Percentiles rank a stretch among this genome's conserved stretches.
phyloP scores from a whole-genome alignment of 2,888 invertebrate genomes.

The Gastracanthus pulcherrimus region DNA sequence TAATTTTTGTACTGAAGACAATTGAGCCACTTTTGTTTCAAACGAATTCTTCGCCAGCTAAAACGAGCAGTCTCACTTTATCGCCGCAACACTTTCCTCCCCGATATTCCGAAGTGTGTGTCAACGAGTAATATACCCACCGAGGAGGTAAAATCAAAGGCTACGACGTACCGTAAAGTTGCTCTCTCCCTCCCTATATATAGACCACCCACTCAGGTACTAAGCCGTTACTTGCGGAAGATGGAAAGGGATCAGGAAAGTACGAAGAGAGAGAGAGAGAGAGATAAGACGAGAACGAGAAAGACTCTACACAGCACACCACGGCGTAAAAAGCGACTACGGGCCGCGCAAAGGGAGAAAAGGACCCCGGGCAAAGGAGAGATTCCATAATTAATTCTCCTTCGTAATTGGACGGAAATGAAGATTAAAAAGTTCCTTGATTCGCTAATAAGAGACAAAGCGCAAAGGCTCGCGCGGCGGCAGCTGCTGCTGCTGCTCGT shows the following conservation, averaged over 20 bases:
- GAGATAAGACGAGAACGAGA: constrained; percentile 30
- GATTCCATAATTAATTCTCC: constrained; percentile 72
- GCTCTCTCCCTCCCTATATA: neutral
- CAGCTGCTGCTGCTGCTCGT: too few relatives aligned
- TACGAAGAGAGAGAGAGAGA: neutral
- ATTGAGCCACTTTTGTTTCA: too few relatives aligned
- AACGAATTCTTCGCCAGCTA: too few relatives aligned
- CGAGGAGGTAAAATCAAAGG: constrained; percentile 43
- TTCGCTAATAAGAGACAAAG: constrained; percentile 67
- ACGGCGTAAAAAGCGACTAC: constrained; percentile 28
- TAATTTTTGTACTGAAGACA: too few relatives aligned
- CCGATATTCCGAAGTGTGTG: too few relatives aligned
- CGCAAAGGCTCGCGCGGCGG: constrained; percentile 28
- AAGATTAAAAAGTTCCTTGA: constrained; percentile 73
- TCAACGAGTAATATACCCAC: constrained; percentile 32
- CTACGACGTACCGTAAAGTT: constrained; percentile 11
- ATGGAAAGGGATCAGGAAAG: constrained; percentile 38
- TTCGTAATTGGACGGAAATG: constrained; percentile 73
- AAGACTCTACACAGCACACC: neutral
- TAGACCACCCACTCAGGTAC: neutral
- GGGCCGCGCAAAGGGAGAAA: constrained; percentile 36
- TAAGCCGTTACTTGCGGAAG: constrained; percentile 8
- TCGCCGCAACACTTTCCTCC: too few relatives aligned
- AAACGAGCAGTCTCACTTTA: too few relatives aligned
- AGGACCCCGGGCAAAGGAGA: constrained; percentile 44